Conservation (phyloP, 2,113 vertebrate species). For the Ceyx margarethae region DNA sequence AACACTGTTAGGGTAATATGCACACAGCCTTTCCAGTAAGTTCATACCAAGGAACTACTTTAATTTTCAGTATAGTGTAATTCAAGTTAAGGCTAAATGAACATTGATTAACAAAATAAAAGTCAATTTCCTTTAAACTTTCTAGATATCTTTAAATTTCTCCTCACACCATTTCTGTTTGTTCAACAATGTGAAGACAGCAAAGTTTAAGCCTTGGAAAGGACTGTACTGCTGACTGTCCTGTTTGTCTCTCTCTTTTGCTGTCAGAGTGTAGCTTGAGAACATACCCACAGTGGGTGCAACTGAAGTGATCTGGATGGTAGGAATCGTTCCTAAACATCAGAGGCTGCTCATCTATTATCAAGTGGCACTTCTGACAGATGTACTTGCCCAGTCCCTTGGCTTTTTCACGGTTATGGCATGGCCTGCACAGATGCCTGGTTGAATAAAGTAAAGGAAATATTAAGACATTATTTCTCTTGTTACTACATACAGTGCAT, state of each 20-base stretch:
- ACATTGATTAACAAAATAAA: background rate
- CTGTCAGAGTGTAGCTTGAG: background rate
- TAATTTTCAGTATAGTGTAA: background rate
- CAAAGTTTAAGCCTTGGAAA: background rate
- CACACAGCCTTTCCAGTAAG: background rate
- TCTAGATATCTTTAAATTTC: background rate
- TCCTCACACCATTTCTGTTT: background rate
- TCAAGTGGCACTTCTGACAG: constrained; percentile 79
- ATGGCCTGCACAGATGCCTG: constrained; percentile 79
- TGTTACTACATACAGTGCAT: background rate
- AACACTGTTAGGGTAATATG: background rate
- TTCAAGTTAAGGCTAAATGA: background rate
- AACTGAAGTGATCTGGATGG: constrained; percentile 80
- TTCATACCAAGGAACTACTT: background rate
- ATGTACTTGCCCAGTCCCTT: constrained; percentile 78
- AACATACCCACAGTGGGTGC: constrained; percentile 78
- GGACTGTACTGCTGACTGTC: background rate
- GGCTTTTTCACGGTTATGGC: constrained; percentile 79
- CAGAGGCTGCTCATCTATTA: constrained; percentile 79
- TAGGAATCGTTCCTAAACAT: constrained; percentile 78
- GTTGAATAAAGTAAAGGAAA: background rate
- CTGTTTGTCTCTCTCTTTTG: background rate
- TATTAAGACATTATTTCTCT: background rate
- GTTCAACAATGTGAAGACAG: background rate
- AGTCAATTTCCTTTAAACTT: background rate